Conservation (phyloP, 2,888 invertebrate species). For the Heliconius charithonia region DNA sequence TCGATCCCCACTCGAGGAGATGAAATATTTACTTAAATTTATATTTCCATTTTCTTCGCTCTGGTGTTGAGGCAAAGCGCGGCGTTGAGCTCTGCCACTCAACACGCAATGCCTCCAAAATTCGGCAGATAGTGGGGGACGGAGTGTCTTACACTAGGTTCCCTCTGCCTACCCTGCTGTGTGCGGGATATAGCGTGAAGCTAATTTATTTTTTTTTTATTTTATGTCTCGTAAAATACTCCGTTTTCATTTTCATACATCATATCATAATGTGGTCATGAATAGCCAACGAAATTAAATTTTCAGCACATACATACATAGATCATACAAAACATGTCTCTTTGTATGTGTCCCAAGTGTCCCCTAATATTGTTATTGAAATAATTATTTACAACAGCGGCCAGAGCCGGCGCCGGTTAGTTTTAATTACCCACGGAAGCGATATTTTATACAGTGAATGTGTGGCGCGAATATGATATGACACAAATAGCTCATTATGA, state of each 20-base stretch:
- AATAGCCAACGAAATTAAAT: conserved; percentile 54
- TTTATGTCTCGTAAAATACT: conserved; percentile 37
- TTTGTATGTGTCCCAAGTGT: conserved; percentile 65
- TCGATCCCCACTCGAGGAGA: too few species aligned
- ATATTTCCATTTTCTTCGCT: too few species aligned
- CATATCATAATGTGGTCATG: conserved; percentile 50
- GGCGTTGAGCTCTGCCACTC: too few species aligned
- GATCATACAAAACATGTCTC: conserved; percentile 52
- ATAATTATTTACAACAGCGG: conserved; percentile 65
- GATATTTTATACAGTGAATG: conserved; percentile 69
- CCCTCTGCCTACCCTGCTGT: too few species aligned
- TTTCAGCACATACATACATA: conserved; percentile 52
- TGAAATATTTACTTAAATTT: too few species aligned
- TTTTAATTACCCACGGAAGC: conserved; percentile 73
- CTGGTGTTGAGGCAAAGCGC: too few species aligned
- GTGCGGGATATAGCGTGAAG: too few species aligned
- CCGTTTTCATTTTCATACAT: conserved; percentile 63
- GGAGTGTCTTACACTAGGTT: too few species aligned
- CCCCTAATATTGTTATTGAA: conserved; percentile 69
- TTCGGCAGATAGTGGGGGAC: too few species aligned
- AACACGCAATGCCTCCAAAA: too few species aligned
- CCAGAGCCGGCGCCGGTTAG: conserved; percentile 64
- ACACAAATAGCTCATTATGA: conserved; percentile 44
- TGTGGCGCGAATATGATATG: conserved; percentile 47
- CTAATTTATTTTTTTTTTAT: too few species aligned